Evolutionary conservation across 2,888 invertebrate genomes (phyloP), one percentile per base, ranked within the genome.

Genomic region (Auanema sp.): DNA sequence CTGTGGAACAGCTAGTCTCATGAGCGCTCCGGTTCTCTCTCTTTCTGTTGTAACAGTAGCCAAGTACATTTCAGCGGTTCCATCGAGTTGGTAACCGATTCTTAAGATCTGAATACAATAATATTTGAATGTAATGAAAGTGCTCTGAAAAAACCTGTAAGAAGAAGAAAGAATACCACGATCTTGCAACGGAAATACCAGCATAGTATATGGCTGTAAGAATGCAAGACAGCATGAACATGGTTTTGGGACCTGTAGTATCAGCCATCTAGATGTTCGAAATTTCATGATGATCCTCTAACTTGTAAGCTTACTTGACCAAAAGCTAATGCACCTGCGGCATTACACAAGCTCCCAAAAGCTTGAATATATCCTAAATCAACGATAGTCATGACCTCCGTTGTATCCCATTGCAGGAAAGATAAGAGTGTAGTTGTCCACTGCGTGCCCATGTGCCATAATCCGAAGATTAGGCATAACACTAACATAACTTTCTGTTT

Each of bases 321-420:
- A 18, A 79, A 71, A n/a, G 73, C 66, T 50, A 83, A 65, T 1
- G 83, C 79, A 51, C 83, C 83, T 23, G 80, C 41, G 8, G 80
- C 82, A 64, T 83, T 83, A 64, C 77, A 78, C 21, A 83, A 62
- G 16, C 79, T 78, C 24, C 83, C 83, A 68, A 83, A 81, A 5
- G 83, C 78, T 60, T 83, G 83, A 49, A 81, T 79, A 65, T 83
- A 83, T 43, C 80, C 77, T 40, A 83, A 64, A 64, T 83, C 81
- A 14, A 81, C 75, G 60, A 83, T 81, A 43, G 78, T 78, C 72
- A 83, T 76, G 33, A 80, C 78, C 56, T 76, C 72, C 58, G 69
- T 70, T 18, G 82, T 83, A 68, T 83, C 80, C 83, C 83, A 83
- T 67, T 83, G 83, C 4, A 83, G 69, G 67, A 83, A 83, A 14